Evolutionary conservation across 2,113 vertebrate species (phyloP).

Genomic region (Myiozetetes cayanensis): DNA sequence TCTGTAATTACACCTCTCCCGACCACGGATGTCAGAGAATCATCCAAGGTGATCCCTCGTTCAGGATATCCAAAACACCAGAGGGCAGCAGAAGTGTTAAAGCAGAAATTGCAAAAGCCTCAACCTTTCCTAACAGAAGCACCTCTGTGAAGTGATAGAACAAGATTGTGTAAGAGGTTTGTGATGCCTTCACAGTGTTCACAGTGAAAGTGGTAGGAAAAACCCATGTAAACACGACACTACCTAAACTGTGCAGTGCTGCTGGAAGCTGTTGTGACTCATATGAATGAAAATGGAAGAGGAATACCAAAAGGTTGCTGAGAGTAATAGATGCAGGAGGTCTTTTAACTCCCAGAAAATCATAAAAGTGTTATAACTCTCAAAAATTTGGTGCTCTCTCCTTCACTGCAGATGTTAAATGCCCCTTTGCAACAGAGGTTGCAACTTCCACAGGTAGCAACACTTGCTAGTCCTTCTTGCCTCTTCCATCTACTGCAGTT

Average conservation of each 20-base stretch:
- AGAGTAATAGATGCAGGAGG: background rate
- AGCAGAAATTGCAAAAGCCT: background rate
- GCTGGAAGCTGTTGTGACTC: background rate
- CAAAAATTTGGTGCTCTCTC: background rate
- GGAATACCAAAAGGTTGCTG: background rate
- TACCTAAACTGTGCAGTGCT: background rate
- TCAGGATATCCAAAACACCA: conserved; percentile 31
- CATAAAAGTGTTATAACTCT: background rate
- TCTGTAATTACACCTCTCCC: background rate
- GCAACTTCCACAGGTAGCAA: background rate
- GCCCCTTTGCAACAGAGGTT: background rate
- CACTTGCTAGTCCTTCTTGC: background rate
- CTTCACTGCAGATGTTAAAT: background rate
- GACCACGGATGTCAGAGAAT: background rate
- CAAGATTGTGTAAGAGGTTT: background rate
- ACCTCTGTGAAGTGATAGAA: background rate
- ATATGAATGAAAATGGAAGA: background rate
- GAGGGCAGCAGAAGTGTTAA: conserved; percentile 53
- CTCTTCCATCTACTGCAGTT: background rate
- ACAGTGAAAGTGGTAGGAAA: conserved; percentile 8
- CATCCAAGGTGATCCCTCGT: background rate
- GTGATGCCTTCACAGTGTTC: background rate
- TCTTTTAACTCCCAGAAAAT: background rate
- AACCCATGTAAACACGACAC: background rate
- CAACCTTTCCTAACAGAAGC: background rate